A percentile compares a stretch with the other conserved stretches of the same genome.
These are phyloP conservation scores for Copidosoma aretas DNA, from an alignment of 2,888 invertebrate genomes.

Conservation along the genomic window DNA sequence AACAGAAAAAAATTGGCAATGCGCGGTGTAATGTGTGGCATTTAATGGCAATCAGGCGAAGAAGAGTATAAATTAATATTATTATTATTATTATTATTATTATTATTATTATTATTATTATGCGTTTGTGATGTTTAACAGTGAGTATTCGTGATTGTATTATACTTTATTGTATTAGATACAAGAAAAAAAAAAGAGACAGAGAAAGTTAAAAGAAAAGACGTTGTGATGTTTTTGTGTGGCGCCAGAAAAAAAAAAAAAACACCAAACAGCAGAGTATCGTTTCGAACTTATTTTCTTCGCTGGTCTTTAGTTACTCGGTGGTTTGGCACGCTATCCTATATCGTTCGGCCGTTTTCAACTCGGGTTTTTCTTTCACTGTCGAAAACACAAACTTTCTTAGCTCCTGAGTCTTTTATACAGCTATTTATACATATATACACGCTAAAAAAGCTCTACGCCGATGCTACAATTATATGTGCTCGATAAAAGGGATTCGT, in stretches of 20 bases:
- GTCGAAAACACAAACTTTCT: slow-evolving; percentile 50
- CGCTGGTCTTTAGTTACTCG: slow-evolving; percentile 42
- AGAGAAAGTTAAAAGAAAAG: slow-evolving; percentile 14
- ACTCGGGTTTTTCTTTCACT: slow-evolving; percentile 49
- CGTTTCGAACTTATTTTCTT: slow-evolving; percentile 52
- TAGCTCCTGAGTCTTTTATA: neutral
- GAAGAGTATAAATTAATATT: no score
- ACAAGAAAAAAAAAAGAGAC: slow-evolving; percentile 1
- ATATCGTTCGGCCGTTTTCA: slow-evolving; percentile 41
- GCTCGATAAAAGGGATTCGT: no score
- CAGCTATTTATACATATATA: slow-evolving; percentile 1
- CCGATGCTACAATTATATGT: no score
- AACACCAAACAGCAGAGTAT: slow-evolving; percentile 41
- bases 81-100: neutral
- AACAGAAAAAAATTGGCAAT: no score
- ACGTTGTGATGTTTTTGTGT: neutral
- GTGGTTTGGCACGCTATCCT: slow-evolving; percentile 46
- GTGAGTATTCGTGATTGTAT: neutral
- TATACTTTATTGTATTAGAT: slow-evolving; percentile 7
- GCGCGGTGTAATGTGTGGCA: no score
- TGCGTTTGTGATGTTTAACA: neutral
- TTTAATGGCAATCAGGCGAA: no score
- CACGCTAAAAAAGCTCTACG: no score
- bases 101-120: neutral
- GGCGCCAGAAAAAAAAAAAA: neutral